Conservation (phyloP, 2,113 vertebrate species). For the Colius striatus region DNA sequence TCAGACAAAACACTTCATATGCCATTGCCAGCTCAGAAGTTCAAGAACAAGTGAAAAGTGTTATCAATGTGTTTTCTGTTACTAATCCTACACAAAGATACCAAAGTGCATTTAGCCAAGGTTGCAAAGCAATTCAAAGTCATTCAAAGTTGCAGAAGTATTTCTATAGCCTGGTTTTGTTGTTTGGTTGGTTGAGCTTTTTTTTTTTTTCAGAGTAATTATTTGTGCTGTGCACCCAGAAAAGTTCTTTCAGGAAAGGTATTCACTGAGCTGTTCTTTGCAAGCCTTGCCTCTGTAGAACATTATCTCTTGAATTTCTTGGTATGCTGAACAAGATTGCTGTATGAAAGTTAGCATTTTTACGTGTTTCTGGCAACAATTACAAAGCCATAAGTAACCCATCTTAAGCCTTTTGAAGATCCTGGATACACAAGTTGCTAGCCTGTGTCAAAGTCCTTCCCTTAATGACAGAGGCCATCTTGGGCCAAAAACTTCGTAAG, state of each 20-base stretch:
- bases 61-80: neutral
- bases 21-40: neutral
- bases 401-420: neutral
- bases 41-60: slow-evolving; percentile 33
- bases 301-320: neutral
- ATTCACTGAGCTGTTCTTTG: neutral
- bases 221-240: neutral
- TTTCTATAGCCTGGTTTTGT: neutral
- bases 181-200: neutral
- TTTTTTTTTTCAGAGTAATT: neutral
- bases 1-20: neutral
- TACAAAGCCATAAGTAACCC: neutral
- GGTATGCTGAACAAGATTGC: neutral
- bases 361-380: neutral
- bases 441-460: neutral
- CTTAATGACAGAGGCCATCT: rapidly evolving
- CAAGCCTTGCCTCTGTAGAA: neutral
- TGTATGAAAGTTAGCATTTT: neutral
- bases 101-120: neutral
- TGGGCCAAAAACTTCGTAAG: no score
- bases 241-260: neutral
- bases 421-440: neutral
- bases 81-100: neutral
- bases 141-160: neutral
- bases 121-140: slow-evolving; percentile 15